A percentile compares a stretch with the other conserved stretches of the same genome.
Evolutionary conservation across 2,888 invertebrate genomes (phyloP).

Genomic region (Parnassius glacialis): DNA sequence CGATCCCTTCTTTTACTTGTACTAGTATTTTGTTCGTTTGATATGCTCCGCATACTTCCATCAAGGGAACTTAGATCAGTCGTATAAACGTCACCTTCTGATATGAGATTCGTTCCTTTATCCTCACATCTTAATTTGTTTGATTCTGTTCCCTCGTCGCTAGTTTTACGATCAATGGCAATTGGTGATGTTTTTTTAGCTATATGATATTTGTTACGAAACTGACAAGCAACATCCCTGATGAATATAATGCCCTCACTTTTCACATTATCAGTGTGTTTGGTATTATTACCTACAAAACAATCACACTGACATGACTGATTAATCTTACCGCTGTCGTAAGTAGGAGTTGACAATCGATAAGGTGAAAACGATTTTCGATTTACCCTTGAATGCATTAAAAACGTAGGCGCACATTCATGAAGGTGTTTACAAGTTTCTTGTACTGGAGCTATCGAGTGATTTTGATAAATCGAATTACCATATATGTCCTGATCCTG

Average conservation of each 20-base stretch:
- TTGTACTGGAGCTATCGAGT: constrained; percentile 36
- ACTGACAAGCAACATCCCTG: constrained; percentile 72
- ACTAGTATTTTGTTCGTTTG: constrained; percentile 5
- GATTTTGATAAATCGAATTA: constrained; percentile 39
- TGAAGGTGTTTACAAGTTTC: constrained; percentile 46
- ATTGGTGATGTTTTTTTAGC: constrained; percentile 45
- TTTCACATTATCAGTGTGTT: constrained; percentile 18
- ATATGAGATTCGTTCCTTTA: constrained; percentile 48
- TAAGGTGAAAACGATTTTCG: constrained; percentile 39
- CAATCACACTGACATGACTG: constrained; percentile 64
- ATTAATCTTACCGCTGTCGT: constrained; percentile 42
- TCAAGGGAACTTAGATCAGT: constrained; percentile 15
- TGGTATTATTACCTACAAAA: constrained; percentile 36
- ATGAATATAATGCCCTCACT: constrained; percentile 60
- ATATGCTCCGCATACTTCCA: constrained; percentile 10
- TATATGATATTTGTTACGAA: constrained; percentile 43
- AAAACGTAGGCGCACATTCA: constrained; percentile 39
- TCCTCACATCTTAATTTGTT: constrained; percentile 55
- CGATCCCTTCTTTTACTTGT: constrained; percentile 5
- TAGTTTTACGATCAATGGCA: constrained; percentile 41
- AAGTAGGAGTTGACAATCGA: constrained; percentile 37
- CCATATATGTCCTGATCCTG: constrained; percentile 45
- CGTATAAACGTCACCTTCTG: constrained; percentile 12
- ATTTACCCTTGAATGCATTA: constrained; percentile 42
- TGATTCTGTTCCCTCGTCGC: constrained; percentile 45